Base-by-base conservation (phyloP, 2,113 vertebrate genomes). In the Oriolus oriolus region DNA sequence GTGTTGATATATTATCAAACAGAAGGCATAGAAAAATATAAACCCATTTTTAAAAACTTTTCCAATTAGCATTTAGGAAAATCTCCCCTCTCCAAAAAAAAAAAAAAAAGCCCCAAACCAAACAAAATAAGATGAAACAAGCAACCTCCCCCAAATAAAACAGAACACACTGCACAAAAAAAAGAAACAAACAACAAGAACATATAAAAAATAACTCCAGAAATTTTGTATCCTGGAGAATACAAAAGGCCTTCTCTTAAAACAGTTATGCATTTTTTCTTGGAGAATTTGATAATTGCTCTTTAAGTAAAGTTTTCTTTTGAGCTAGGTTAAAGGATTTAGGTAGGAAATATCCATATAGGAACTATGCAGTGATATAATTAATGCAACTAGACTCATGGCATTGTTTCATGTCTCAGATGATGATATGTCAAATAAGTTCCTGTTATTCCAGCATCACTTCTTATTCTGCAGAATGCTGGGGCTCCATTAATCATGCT, bases 21-120 rank as follows among this genome's bases (percentile, higher is more conserved):
- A 82, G 39, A 95, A 95, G 59, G 15, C 22, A 49, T 16, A 44
- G 15, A 83, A 89, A 93, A 68, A 13, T 47, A 78, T 41, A 76
- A 49, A 52, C 2, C 8, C 28, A 10, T 56, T 73, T 42, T 54
- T 47, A 7, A 24, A 57, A 73, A 60, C 9, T 7, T 6, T n/a
- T 35, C 15, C 21, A 75, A 21, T 28, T 87, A 45, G 6, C 6
- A 61, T 87, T 50, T 87, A 37, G 93, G 60, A 12, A 8, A 41
- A 28, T 56, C n/a, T 41, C 5, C 11, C 5, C 3, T 3, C 10
- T 1, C 1, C 3, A 17, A 56, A 57, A 42, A 37, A 71, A 16
- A 11, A 4, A 56, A 57, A 42, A 37, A 71, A 16, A 11, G 3
- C 10, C 1, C 8, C 22, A 45, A 52, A 52, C 12, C 6, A 24